These are phyloP conservation scores for Aspidiotus destructor DNA, from an alignment of 2,888 invertebrate species.

Conservation along the genomic window DNA sequence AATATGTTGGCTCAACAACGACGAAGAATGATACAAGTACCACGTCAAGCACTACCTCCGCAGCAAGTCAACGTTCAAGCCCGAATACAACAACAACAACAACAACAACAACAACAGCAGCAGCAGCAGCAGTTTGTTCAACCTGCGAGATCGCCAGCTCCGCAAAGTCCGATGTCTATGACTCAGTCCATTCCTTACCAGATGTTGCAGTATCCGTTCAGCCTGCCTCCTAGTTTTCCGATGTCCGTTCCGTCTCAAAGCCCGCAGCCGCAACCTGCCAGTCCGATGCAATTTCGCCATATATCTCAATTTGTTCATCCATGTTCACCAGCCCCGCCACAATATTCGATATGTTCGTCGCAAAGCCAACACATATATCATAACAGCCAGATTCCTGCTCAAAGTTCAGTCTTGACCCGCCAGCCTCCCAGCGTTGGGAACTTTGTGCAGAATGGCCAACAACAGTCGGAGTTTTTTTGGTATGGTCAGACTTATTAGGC, in stretches of 20 bases:
- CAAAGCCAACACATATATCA: slow-evolving; percentile 40
- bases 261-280: slow-evolving; percentile 23
- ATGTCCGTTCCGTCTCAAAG: slow-evolving; percentile 37
- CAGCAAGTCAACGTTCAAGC: slow-evolving; percentile 34
- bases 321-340: slow-evolving; percentile 40
- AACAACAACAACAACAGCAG: slow-evolving; percentile 38
- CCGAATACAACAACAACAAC: slow-evolving; percentile 38
- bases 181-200: slow-evolving; percentile 22
- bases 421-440: slow-evolving; percentile 50
- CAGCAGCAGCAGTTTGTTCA: slow-evolving; percentile 41
- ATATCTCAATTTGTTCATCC: slow-evolving; percentile 25
- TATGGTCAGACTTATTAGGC: slow-evolving; percentile 37
- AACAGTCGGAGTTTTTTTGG: slow-evolving; percentile 31
- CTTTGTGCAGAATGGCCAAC: slow-evolving; percentile 36
- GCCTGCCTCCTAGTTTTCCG: slow-evolving; percentile 34
- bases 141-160: slow-evolving; percentile 48
- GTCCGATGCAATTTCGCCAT: slow-evolving; percentile 18
- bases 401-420: slow-evolving; percentile 44
- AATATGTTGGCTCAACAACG: slow-evolving; percentile 35
- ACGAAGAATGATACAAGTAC: slow-evolving; percentile 35
- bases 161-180: slow-evolving; percentile 38
- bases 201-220: slow-evolving; percentile 30
- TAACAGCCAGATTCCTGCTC: slow-evolving; percentile 40
- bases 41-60: slow-evolving; percentile 34
- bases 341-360: slow-evolving; percentile 38